Conservation (phyloP, 2,113 vertebrate genomes). For the Dunckerocampus dactyliophorus region DNA sequence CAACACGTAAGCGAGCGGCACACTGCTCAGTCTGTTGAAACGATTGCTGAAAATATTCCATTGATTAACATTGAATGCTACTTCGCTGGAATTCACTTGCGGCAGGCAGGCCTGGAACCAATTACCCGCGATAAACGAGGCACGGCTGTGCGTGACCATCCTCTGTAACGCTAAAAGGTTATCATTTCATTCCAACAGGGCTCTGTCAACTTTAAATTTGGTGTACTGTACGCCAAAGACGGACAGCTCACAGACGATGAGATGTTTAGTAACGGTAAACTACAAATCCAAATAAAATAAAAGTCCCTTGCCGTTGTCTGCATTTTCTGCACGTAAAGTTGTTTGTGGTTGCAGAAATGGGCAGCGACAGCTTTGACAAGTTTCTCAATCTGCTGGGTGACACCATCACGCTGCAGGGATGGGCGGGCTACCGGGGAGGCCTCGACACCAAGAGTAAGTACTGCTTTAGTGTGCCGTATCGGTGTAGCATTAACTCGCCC, state of each 20-base stretch:
- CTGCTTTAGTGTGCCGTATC: too few relatives aligned
- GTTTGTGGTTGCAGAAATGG: slow-evolving; percentile 75
- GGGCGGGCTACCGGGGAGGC: slow-evolving; percentile 95
- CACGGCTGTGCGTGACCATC: too few relatives aligned
- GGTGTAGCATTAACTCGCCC: neutral
- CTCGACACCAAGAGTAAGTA: slow-evolving; percentile 98
- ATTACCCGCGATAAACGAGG: too few relatives aligned
- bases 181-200: slow-evolving; percentile 72
- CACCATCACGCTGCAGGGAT: slow-evolving; percentile 87
- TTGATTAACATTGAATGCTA: too few relatives aligned
- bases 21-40: too few relatives aligned
- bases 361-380: slow-evolving; percentile 90
- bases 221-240: slow-evolving; percentile 94
- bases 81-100: too few relatives aligned
- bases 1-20: too few relatives aligned
- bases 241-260: slow-evolving; percentile 98
- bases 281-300: neutral
- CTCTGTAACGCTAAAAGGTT: too few relatives aligned
- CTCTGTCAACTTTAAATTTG: slow-evolving; percentile 99
- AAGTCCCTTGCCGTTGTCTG: too few relatives aligned
- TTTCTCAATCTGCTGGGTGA: slow-evolving; percentile 91
- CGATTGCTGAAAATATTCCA: too few relatives aligned
- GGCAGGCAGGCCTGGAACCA: too few relatives aligned
- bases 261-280: slow-evolving; percentile 98
- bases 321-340: neutral